These are phyloP conservation scores for Caenorhabditis plicata DNA, from an alignment of 2,888 invertebrate genomes.

Conservation along the genomic window DNA sequence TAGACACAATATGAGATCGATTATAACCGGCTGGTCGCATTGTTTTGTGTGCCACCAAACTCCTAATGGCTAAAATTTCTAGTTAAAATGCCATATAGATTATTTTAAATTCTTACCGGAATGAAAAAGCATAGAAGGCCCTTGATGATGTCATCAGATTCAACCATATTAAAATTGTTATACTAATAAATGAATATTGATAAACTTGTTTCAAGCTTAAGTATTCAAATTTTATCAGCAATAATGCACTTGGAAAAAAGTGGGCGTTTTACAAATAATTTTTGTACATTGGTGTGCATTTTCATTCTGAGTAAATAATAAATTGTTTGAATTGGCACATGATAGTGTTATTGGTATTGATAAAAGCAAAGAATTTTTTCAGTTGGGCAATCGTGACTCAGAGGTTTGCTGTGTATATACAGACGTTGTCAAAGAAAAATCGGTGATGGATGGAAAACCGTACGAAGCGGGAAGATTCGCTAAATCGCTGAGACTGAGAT, in stretches of 20 bases:
- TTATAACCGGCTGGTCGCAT: slow-evolving; percentile 31
- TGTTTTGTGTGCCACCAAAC: slow-evolving; percentile 36
- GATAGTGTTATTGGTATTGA: not conserved
- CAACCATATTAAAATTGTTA: slow-evolving; percentile 18
- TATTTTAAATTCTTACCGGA: slow-evolving; percentile 20
- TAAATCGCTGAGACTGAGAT: slow-evolving; percentile 79
- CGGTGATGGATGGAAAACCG: slow-evolving; percentile 79
- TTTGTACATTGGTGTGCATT: not conserved
- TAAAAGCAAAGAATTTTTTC: slow-evolving; percentile 1
- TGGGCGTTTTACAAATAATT: not conserved
- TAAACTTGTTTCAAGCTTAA: too few species aligned
- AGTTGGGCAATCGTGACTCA: slow-evolving; percentile 82
- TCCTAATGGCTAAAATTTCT: slow-evolving; percentile 33
- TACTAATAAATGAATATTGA: not conserved
- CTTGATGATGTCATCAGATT: slow-evolving; percentile 23
- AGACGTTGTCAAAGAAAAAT: slow-evolving; percentile 73
- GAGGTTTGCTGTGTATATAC: slow-evolving; percentile 79
- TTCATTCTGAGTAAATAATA: not conserved
- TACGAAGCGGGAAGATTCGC: slow-evolving; percentile 85
- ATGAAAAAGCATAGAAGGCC: slow-evolving; percentile 35
- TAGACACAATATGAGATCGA: slow-evolving; percentile 32
- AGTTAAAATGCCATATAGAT: not conserved
- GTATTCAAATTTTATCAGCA: not conserved
- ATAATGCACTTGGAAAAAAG: not conserved
- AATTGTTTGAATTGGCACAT: not conserved